These are phyloP conservation scores for Oenanthe oenanthe DNA, from an alignment of 2,113 vertebrate genomes.

Conservation along the genomic window DNA sequence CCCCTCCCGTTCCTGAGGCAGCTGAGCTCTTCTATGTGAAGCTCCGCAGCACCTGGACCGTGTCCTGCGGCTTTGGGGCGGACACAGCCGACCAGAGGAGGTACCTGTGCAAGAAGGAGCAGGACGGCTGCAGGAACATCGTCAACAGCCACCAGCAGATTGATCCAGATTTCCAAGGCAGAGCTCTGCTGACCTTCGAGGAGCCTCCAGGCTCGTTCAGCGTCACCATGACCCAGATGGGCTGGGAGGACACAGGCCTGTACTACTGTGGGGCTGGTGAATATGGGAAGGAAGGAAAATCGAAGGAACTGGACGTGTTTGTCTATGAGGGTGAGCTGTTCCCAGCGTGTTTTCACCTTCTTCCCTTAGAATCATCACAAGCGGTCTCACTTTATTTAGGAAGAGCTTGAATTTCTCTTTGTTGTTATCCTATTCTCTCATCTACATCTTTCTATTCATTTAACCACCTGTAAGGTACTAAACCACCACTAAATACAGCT, in stretches of 20 bases:
- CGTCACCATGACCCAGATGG: constrained; percentile 54
- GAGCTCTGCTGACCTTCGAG: constrained; percentile 1
- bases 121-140: not conserved
- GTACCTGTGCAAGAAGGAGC: constrained; percentile 66
- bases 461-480: accelerated
- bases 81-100: accelerated
- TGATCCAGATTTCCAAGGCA: not conserved
- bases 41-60: constrained; percentile 1
- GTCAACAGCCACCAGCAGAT: not conserved
- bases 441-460: not conserved
- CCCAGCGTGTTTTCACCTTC: not conserved
- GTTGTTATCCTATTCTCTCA: not conserved
- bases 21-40: constrained; percentile 69
- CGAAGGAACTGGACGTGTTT: constrained; percentile 59
- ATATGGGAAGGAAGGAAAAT: not conserved
- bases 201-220: not conserved
- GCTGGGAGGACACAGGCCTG: constrained; percentile 58
- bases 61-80: not conserved
- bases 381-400: not conserved
- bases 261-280: constrained; percentile 60
- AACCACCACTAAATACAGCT: not conserved
- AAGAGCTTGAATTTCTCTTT: not conserved
- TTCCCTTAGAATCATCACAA: not conserved
- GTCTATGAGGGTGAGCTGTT: constrained; percentile 69
- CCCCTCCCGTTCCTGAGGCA: not conserved